These are phyloP conservation scores for Drosophila tristis DNA, from an alignment of 1,140 invertebrate species.

Conservation along the genomic window DNA sequence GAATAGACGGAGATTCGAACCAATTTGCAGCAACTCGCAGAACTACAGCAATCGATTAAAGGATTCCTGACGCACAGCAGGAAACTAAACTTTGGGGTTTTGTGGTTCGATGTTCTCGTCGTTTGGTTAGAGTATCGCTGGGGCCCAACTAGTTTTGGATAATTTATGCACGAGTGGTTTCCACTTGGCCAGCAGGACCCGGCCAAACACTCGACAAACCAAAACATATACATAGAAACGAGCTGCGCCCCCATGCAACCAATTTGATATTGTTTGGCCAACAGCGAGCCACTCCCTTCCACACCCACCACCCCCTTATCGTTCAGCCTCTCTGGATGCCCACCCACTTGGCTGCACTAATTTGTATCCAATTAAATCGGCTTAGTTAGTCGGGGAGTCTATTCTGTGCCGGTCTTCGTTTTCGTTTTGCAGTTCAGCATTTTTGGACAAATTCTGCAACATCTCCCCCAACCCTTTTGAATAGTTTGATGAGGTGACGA, in stretches of 20 bases:
- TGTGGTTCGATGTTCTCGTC: not conserved
- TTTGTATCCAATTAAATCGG: constrained; percentile 68
- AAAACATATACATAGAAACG: constrained; percentile 12
- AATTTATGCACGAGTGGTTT: constrained; percentile 55
- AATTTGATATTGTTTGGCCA: constrained; percentile 55
- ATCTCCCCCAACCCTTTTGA: not conserved
- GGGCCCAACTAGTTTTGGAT: constrained; percentile 20
- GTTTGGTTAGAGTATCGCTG: constrained; percentile 20
- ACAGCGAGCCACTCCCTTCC: not conserved
- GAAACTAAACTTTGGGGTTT: no score
- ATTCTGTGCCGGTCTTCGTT: not conserved
- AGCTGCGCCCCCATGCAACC: constrained; percentile 28
- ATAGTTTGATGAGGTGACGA: constrained; percentile 4
- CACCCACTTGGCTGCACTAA: constrained; percentile 42
- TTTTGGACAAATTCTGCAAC: constrained; percentile 30
- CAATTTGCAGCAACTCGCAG: no score
- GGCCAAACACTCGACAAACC: constrained; percentile 13
- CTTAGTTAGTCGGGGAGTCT: constrained; percentile 44
- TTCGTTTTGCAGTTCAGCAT: constrained; percentile 31
- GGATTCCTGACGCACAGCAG: no score
- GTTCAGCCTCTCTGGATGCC: not conserved
- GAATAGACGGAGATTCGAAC: no score
- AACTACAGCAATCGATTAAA: no score
- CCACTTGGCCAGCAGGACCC: constrained; percentile 45
- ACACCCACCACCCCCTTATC: not conserved